A percentile compares a stretch with the other conserved stretches of the same genome.
phyloP scores from a whole-genome alignment of 2,888 invertebrate genomes.

The Papilio demoleus region DNA sequence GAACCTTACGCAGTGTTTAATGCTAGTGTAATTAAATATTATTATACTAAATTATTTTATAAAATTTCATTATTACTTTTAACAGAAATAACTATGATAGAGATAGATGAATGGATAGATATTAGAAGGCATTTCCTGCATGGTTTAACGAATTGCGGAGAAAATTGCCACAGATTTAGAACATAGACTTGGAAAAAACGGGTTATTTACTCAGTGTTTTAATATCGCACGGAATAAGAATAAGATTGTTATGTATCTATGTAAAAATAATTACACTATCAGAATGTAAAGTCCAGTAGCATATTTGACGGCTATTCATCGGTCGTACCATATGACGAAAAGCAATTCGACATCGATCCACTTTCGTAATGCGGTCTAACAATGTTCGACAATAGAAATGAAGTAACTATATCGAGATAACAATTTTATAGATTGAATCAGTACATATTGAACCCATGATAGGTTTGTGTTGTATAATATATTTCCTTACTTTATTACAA shows the following conservation, averaged over 20 bases:
- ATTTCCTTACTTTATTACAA: too few species aligned
- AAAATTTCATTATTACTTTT: neutral
- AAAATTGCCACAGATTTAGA: too few species aligned
- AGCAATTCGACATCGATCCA: constrained; percentile 73
- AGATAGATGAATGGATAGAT: too few species aligned
- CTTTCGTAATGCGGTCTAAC: constrained; percentile 73
- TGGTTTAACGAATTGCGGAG: too few species aligned
- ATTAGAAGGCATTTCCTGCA: too few species aligned
- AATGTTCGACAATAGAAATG: constrained; percentile 75
- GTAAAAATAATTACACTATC: neutral
- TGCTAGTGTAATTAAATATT: constrained; percentile 15
- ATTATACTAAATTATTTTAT: neutral
- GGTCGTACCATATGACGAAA: constrained; percentile 72
- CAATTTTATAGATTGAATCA: constrained; percentile 48
- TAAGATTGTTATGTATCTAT: too few species aligned
- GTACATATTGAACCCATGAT: neutral
- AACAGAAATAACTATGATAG: neutral
- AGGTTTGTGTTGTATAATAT: too few species aligned
- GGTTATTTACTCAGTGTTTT: too few species aligned
- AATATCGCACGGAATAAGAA: too few species aligned
- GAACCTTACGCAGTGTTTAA: constrained; percentile 24
- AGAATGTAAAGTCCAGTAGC: constrained; percentile 8
- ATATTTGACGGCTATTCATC: constrained; percentile 51
- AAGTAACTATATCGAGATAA: constrained; percentile 66
- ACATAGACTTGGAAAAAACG: too few species aligned